Percentiles rank a stretch among this genome's conserved stretches.
phyloP scores from a whole-genome alignment of 2,888 invertebrate species.

The Ormyrus nitidulus region DNA sequence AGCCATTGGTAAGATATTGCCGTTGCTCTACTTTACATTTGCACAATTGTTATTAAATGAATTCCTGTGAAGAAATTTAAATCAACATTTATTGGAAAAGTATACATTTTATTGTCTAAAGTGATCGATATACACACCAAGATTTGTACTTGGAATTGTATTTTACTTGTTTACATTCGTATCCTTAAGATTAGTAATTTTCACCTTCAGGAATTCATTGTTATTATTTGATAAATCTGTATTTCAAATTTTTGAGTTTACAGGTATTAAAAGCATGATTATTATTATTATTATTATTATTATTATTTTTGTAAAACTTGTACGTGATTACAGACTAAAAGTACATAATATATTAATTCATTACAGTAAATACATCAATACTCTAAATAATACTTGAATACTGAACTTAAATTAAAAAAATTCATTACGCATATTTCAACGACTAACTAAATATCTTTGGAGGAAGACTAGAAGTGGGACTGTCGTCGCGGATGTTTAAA shows the following conservation, averaged over 20 bases:
- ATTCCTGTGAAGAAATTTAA: too few relatives aligned
- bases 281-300: neutral
- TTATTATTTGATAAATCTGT: neutral
- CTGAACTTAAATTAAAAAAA: neutral
- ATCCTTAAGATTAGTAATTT: conserved; percentile 1
- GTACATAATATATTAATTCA: conserved; percentile 9
- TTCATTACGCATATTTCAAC: too few relatives aligned
- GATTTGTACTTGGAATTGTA: conserved; percentile 17
- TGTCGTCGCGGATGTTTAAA: too few relatives aligned
- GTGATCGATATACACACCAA: neutral
- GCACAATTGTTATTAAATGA: too few relatives aligned
- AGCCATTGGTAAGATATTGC: too few relatives aligned
- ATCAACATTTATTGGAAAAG: neutral
- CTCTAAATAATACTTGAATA: conserved; percentile 42
- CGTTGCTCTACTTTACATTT: too few relatives aligned
- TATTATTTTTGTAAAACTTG: neutral
- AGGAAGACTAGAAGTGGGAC: too few relatives aligned
- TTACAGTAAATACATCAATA: conserved; percentile 21
- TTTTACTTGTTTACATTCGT: conserved; percentile 3
- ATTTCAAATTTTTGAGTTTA: too few relatives aligned
- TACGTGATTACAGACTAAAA: too few relatives aligned
- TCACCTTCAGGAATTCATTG: conserved; percentile 7
- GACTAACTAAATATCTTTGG: too few relatives aligned
- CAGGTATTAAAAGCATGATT: too few relatives aligned
- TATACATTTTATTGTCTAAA: conserved; percentile 23